Percentiles rank a stretch among this genome's conserved stretches.
phyloP scores from a whole-genome alignment of 2,888 invertebrate genomes.

The Amiota mariae region DNA sequence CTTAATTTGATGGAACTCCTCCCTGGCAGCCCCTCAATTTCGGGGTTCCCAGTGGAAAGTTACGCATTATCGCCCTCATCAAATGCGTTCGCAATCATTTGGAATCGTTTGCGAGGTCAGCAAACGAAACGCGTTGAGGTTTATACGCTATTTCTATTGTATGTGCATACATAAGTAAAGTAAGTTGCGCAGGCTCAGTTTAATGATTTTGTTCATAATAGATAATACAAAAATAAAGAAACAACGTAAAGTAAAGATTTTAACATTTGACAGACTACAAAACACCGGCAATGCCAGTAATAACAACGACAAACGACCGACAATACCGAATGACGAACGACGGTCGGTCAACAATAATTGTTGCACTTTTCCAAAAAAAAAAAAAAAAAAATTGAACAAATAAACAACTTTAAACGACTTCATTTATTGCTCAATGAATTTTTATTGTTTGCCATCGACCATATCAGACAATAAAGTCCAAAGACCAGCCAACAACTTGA shows the following conservation, averaged over 20 bases:
- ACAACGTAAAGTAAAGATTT: conserved; percentile 5
- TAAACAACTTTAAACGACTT: conserved; percentile 5
- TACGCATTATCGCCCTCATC: no score
- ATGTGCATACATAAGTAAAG: no score
- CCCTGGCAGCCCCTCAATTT: no score
- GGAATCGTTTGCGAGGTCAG: background rate
- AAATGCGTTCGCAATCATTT: background rate
- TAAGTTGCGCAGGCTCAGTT: no score
- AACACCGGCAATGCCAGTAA: background rate
- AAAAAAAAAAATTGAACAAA: conserved; percentile 1
- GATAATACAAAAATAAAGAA: background rate
- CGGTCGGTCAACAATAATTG: background rate
- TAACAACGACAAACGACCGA: background rate
- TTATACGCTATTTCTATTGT: no score
- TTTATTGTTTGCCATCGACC: conserved; percentile 3
- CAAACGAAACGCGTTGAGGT: no score
- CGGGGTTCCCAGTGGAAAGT: no score
- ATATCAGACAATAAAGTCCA: background rate
- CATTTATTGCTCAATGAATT: conserved; percentile 17
- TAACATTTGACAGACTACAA: conserved; percentile 26
- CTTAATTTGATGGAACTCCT: no score
- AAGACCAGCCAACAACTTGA: background rate
- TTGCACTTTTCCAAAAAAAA: conserved; percentile 14
- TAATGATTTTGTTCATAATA: no score
- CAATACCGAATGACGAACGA: no score